Conservation (phyloP, 2,113 vertebrate species). For the Holacanthus passer region DNA sequence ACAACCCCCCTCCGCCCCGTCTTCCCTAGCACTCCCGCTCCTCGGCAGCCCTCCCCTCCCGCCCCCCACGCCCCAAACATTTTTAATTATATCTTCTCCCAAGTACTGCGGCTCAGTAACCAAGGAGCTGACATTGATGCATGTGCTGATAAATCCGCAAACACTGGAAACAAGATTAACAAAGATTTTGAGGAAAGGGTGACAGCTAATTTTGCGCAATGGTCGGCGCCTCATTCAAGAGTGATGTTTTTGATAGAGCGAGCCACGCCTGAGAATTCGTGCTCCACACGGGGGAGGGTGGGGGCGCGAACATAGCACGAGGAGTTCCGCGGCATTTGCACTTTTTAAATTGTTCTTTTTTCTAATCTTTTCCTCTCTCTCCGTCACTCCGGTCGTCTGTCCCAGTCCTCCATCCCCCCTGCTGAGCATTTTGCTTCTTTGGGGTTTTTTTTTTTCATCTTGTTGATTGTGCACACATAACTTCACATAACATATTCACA, state of each 20-base stretch:
- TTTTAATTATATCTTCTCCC: constrained; percentile 99
- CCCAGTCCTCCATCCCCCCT: constrained; percentile 20
- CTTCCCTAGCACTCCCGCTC: constrained; percentile 56
- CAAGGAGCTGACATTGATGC: constrained; percentile 99
- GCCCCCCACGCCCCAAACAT: constrained; percentile 94
- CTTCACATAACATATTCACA: constrained; percentile 36
- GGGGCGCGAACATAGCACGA: constrained; percentile 56
- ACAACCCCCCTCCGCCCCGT: constrained; percentile 43
- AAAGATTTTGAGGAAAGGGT: constrained; percentile 99
- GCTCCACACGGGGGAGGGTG: constrained; percentile 58
- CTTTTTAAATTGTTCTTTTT: constrained; percentile 82
- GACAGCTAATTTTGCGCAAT: constrained; percentile 99
- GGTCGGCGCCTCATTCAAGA: constrained; percentile 95
- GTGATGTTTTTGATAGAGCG: constrained; percentile 96
- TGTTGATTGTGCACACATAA: constrained; percentile 33
- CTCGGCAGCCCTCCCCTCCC: constrained; percentile 50
- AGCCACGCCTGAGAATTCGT: constrained; percentile 89
- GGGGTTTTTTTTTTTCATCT: constrained; percentile 16
- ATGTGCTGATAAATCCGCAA: constrained; percentile 99
- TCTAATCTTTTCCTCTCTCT: constrained; percentile 25
- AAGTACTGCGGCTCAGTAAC: constrained; percentile 98
- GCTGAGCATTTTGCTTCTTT: constrained; percentile 30
- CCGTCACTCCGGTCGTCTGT: constrained; percentile 21
- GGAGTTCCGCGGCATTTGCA: constrained; percentile 83
- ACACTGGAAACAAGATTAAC: constrained; percentile 99